Percentiles rank a stretch among this genome's conserved stretches.
These are phyloP conservation scores for Catocala sponsa DNA, from an alignment of 2,888 invertebrate species.

Conservation along the genomic window DNA sequence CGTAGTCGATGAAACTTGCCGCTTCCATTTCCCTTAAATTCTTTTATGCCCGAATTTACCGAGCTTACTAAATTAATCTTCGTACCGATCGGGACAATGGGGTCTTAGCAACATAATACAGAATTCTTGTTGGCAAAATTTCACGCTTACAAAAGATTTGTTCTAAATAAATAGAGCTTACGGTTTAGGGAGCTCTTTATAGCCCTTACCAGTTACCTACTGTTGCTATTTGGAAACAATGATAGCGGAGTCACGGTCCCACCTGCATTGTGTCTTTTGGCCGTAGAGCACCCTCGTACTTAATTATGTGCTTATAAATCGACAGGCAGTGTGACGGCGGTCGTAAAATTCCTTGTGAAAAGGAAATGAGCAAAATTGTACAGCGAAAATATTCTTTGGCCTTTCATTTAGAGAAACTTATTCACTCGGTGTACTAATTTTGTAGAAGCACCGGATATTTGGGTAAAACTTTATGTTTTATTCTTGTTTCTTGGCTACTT, in stretches of 20 bases:
- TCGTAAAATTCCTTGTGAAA: constrained; percentile 52
- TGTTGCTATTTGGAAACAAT: constrained; percentile 48
- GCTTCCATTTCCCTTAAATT: constrained; percentile 52
- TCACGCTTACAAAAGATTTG: constrained; percentile 66
- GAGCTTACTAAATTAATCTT: constrained; percentile 81
- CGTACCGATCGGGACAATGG: constrained; percentile 80
- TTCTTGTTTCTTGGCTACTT: constrained; percentile 9
- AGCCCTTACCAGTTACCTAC: constrained; percentile 37
- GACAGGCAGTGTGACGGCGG: constrained; percentile 38
- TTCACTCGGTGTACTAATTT: constrained; percentile 46
- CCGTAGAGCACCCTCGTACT: constrained; percentile 28
- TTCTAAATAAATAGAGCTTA: constrained; percentile 58
- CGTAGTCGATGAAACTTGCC: constrained; percentile 42
- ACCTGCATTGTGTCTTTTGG: constrained; percentile 45
- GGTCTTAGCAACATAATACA: constrained; percentile 76
- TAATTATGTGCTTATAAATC: constrained; percentile 50
- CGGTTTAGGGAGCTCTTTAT: constrained; percentile 35
- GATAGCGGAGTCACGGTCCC: constrained; percentile 24
- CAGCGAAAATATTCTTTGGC: constrained; percentile 39
- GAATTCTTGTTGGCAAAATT: constrained; percentile 69
- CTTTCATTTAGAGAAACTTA: constrained; percentile 45
- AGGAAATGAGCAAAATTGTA: constrained; percentile 48
- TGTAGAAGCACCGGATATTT: constrained; percentile 41
- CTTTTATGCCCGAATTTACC: constrained; percentile 62
- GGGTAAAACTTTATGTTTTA: constrained; percentile 14